Evolutionary conservation across 2,888 invertebrate species (phyloP), one percentile per base, ranked within the genome.

Genomic region (Euplagia quadripunctaria): DNA sequence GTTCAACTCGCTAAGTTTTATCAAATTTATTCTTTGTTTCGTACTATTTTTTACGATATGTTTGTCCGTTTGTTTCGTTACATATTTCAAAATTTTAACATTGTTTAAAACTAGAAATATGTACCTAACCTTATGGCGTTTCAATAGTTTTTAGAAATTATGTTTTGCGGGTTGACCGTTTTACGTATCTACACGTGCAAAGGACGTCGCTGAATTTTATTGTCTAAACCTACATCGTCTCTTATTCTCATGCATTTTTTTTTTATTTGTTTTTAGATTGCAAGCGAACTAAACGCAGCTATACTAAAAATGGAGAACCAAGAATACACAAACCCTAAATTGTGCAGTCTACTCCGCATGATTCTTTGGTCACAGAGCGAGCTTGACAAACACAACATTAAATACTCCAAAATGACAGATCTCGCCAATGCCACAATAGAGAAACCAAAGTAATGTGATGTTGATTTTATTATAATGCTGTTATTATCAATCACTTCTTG

Each of bases 281-380:
- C 99, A 42, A 99, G 99, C 95, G 99, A 99, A 96, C 96, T 99
- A 31, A 99, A 99, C 94, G 98, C 99, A 68, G 99, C 99, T n/a
- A 99, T 99, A 85, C 95, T 99, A 72, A 98, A 99, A 91, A 98
- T 98, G 96, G 99, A 99, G 91, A 98, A 99, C 87, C 97, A 98
- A 90, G 98, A 99, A 89, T 97, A 98, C 68, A 98, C 98, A 1
- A 98, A 98, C 75, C 99, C 99, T 4, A 98, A 99, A 91, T 96
- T 99, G 74, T 98, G 99, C 88, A 98, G 98, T 87, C 96, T 99
- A 20, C 96, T 99, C 16, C 98, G 99, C 92, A 97, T 99, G 93
- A 98, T 99, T 84, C 96, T 99, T 66, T 99, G 99, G 99, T 98
- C 99, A 0, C 99, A 99, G 93, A 98, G 98, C 73, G 99, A 99